phyloP scores from a whole-genome alignment of 2,888 invertebrate species.

The Tricholauxania praeusta region DNA sequence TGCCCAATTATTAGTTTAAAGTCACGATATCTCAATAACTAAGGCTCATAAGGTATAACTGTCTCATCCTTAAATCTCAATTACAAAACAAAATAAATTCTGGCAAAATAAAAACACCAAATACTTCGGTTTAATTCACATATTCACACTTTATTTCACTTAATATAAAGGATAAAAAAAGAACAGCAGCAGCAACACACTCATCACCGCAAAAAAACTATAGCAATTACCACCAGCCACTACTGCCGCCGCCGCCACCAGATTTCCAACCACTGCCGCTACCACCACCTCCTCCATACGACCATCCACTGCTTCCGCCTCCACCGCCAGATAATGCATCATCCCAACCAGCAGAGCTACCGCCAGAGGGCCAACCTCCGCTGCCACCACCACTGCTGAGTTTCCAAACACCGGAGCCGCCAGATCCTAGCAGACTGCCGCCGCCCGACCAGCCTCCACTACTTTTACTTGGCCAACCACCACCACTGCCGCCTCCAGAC shows the following conservation, averaged over 20 bases:
- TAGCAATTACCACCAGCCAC: slow-evolving; percentile 28
- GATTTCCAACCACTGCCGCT: slow-evolving; percentile 44
- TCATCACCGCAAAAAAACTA: neutral
- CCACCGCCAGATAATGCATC: slow-evolving; percentile 45
- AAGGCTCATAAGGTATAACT: too few relatives aligned
- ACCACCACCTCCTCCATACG: slow-evolving; percentile 37
- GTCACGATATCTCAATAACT: too few relatives aligned
- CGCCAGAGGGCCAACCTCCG: neutral
- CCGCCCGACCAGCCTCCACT: slow-evolving; percentile 38
- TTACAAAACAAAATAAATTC: too few relatives aligned
- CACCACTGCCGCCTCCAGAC: slow-evolving; percentile 50
- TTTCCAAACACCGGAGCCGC: slow-evolving; percentile 21
- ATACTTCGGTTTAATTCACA: too few relatives aligned
- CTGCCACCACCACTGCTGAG: slow-evolving; percentile 20
- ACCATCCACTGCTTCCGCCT: slow-evolving; percentile 41
- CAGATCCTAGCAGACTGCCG: slow-evolving; percentile 37
- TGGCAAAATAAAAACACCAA: too few relatives aligned
- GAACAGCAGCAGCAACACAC: neutral
- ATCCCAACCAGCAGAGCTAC: too few relatives aligned
- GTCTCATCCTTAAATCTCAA: too few relatives aligned
- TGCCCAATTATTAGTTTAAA: too few relatives aligned
- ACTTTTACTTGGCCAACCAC: slow-evolving; percentile 41
- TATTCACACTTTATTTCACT: slow-evolving; percentile 2
- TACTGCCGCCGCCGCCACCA: slow-evolving; percentile 46
- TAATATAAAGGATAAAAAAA: neutral